Conservation (phyloP, 2,797 vertebrate genomes). For the Neopelma chrysocephalum region DNA sequence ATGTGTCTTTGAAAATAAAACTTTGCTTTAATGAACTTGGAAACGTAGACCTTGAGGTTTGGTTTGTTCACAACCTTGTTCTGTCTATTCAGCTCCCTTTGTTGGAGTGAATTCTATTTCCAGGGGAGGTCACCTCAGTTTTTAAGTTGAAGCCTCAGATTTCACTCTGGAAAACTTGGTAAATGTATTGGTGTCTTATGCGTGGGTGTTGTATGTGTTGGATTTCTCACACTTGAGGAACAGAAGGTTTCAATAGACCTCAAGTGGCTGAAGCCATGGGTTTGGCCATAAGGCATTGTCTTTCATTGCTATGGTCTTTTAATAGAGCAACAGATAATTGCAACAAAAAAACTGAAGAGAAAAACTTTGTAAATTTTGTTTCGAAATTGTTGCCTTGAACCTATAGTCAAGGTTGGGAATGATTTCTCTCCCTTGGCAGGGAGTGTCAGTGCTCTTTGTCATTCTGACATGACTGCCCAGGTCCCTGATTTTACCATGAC, state of each 20-base stretch:
- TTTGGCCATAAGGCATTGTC: background rate
- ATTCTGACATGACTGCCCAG: background rate
- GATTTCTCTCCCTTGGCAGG: background rate
- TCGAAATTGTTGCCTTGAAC: background rate
- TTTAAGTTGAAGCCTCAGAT: background rate
- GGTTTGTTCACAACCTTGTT: background rate
- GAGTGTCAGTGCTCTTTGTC: background rate
- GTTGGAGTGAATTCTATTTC: background rate
- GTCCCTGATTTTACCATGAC: background rate
- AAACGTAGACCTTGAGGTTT: background rate
- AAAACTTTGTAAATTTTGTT: background rate
- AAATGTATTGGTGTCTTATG: background rate
- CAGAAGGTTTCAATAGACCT: background rate
- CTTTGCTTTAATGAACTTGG: background rate
- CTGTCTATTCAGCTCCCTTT: constrained; percentile 1
- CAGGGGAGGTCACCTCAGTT: background rate
- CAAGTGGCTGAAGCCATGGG: background rate
- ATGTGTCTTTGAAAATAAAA: background rate
- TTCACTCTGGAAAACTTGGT: background rate
- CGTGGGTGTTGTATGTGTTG: fast-evolving
- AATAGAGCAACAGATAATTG: background rate
- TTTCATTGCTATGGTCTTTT: background rate
- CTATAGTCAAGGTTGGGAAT: background rate
- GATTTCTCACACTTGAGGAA: background rate
- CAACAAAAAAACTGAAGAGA: background rate